These are phyloP conservation scores for Grammomys dolichurus DNA, from an alignment of 2,113 vertebrate genomes.

Conservation along the genomic window DNA sequence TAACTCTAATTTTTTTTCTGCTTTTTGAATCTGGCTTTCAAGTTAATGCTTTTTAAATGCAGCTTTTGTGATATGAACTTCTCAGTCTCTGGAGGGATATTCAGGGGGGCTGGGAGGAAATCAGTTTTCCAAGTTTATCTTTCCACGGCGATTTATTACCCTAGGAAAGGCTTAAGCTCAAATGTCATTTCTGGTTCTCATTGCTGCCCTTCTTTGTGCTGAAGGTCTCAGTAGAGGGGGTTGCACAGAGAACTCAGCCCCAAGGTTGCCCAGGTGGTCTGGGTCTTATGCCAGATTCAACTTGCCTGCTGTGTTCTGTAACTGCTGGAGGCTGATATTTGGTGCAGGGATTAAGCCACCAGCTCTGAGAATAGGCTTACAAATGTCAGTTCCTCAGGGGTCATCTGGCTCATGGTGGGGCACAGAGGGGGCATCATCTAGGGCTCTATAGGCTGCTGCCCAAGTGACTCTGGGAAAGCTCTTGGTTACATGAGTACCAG, in stretches of 20 bases:
- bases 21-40: constrained; percentile 59
- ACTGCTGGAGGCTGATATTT: constrained; percentile 25
- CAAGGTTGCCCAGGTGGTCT: neutral
- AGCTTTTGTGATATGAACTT: constrained; percentile 67
- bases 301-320: neutral
- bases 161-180: constrained; percentile 60
- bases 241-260: neutral
- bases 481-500: neutral
- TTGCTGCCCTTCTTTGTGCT: constrained; percentile 40
- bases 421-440: neutral
- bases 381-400: neutral
- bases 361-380: constrained; percentile 23
- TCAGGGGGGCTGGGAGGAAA: neutral
- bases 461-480: neutral
- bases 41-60: constrained; percentile 64
- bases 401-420: neutral
- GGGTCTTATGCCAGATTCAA: neutral
- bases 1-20: neutral
- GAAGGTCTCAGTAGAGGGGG: constrained; percentile 1
- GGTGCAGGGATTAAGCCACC: neutral
- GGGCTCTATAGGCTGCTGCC: neutral
- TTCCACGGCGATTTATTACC: constrained; percentile 67
- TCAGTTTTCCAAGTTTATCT: constrained; percentile 65
- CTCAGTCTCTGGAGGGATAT: constrained; percentile 59
- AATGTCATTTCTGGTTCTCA: constrained; percentile 68